Conservation (phyloP, 2,797 vertebrate genomes). For the Saxicola maurus region DNA sequence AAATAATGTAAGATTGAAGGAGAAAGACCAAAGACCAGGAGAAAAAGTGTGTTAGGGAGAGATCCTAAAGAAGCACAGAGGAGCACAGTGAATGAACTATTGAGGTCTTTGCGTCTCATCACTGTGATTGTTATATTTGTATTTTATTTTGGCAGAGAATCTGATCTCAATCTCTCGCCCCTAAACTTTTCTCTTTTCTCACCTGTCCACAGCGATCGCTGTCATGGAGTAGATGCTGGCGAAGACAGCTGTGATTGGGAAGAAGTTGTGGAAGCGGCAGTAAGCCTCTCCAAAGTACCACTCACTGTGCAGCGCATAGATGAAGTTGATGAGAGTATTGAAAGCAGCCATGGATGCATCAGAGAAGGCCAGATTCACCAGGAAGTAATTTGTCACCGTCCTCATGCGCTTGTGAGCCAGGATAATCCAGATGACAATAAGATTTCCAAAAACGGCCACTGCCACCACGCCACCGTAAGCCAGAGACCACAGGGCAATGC, state of each 20-base stretch:
- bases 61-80: neutral
- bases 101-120: neutral
- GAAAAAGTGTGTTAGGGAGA: neutral
- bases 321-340: slow-evolving; percentile 92
- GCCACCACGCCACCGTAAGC: slow-evolving; percentile 85
- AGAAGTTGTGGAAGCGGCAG: slow-evolving; percentile 96
- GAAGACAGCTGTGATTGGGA: slow-evolving; percentile 91
- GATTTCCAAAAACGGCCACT: slow-evolving; percentile 87
- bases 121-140: neutral
- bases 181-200: slow-evolving; percentile 28
- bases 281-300: slow-evolving; percentile 94
- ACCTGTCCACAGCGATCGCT: slow-evolving; percentile 92
- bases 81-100: neutral
- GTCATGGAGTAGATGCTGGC: slow-evolving; percentile 98
- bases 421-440: slow-evolving; percentile 93
- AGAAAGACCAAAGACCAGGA: neutral
- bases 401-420: slow-evolving; percentile 92
- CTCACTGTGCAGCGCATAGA: slow-evolving; percentile 87
- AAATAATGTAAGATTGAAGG: neutral
- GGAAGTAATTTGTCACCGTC: slow-evolving; percentile 92
- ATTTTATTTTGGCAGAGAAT: neutral
- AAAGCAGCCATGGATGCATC: slow-evolving; percentile 91
- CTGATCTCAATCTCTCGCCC: neutral
- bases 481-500: slow-evolving; percentile 88
- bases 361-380: slow-evolving; percentile 90